Evolutionary conservation across 2,888 invertebrate species (phyloP), one percentile per base, ranked within the genome.

Genomic region (Drosophila ustulata): DNA sequence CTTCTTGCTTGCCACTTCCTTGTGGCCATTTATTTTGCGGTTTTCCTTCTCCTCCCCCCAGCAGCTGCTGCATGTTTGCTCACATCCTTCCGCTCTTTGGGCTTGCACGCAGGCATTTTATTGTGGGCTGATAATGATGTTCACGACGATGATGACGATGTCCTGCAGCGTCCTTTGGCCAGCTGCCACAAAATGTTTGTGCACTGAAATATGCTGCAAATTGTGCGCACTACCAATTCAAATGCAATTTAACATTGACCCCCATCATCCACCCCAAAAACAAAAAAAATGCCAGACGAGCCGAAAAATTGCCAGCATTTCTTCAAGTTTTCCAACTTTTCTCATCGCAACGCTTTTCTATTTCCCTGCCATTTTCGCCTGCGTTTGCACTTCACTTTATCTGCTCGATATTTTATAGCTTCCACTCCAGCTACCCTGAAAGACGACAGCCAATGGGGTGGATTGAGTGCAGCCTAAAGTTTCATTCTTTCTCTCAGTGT

Each of bases 1-100:
- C 47, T 23, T 18, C 18, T 25, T 25, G 23, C 18, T 26, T 50
- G 34, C 51, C 75, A 71, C 78, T 83, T 83, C 71, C 87, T 52
- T 67, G 67, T 75, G 71, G 78, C 52, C 78, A 83, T 87, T 82
- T 80, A 67, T 71, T 77, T 69, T 83, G 84, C 64, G 87, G 86
- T 58, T 66, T 65, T 26, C 39, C 52, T 18, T 45, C 57, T 57
- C 58, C 50, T 37, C 30, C 50, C 55, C 66, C 66, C 59, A 66
- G 70, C 58, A 69, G 39, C 57, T 25, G 9, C 45, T 45, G 51
- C 66, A 73, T 52, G 59, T 64, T 56, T 52, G 56, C 65, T 63
- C 66, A 47, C 68, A 76, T 74, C 71, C 85, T 84, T 81, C 75
- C 79, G 78, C 11, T 23, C 43, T 30, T 25, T 34, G 13, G 34